These are phyloP conservation scores for Rhingia campestris DNA, from an alignment of 2,888 invertebrate genomes.

Conservation along the genomic window DNA sequence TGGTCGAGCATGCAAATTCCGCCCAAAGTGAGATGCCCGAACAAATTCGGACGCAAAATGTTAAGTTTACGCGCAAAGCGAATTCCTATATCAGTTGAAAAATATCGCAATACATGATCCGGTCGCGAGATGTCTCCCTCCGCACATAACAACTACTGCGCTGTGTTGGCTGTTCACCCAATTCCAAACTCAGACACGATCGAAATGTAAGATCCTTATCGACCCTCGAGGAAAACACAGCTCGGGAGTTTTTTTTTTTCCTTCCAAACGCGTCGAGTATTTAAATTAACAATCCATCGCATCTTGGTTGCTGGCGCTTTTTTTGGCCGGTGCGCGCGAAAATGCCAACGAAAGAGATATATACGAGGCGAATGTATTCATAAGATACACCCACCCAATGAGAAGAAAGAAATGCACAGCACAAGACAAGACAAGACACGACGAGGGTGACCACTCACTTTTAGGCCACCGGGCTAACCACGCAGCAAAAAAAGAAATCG, in stretches of 20 bases:
- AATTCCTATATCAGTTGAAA: constrained; percentile 10
- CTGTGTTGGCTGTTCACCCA: constrained; percentile 12
- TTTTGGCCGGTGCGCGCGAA: constrained; percentile 23
- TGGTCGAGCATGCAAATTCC: constrained; percentile 44
- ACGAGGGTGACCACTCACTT: constrained; percentile 25
- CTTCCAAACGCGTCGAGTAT: constrained; percentile 42
- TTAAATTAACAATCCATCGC: constrained; percentile 50
- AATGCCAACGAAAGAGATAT: not conserved
- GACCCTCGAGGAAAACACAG: constrained; percentile 23
- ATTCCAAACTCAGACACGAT: constrained; percentile 44
- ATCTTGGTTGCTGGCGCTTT: constrained; percentile 6
- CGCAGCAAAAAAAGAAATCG: constrained; percentile 27
- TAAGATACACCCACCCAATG: constrained; percentile 27
- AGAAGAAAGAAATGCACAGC: constrained; percentile 1
- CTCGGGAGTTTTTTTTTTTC: constrained; percentile 30
- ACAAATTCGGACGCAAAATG: constrained; percentile 29
- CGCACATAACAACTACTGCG: not conserved
- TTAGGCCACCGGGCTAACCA: constrained; percentile 8
- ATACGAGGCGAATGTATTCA: constrained; percentile 3
- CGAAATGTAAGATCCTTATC: constrained; percentile 46
- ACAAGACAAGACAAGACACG: not conserved
- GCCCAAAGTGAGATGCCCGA: constrained; percentile 12
- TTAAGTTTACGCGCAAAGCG: constrained; percentile 6
- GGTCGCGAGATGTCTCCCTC: constrained; percentile 19
- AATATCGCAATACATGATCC: constrained; percentile 34